Evolutionary conservation across 2,797 vertebrate genomes (phyloP), one percentile per base, ranked within the genome.

Genomic region (Silurus aristotelis): DNA sequence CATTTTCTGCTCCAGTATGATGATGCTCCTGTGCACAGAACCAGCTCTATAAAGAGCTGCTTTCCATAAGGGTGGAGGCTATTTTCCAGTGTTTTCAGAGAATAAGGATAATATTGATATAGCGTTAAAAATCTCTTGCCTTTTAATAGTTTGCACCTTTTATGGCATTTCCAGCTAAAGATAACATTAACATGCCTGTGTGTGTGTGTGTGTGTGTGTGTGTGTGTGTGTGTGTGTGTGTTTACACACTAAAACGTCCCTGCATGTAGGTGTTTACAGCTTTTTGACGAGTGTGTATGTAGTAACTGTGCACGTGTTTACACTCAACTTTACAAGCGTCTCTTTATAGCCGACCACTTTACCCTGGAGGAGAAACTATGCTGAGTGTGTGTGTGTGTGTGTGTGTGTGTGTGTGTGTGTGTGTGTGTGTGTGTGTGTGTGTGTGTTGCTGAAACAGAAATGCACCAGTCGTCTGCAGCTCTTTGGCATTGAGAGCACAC

Each of bases 261-360:
- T 52, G 6, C 22, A 1, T 73, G 52, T 6, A 56, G 7, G 72
- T 76, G 58, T 78, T 78, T 78, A 61, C 27, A 14, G 58, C 5
- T 43, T 43, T 38, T 27, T n/a, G 31, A 78, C 1, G 12, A 76
- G 15, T 20, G 15, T 58, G 48, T 58, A 19, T 77, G 55, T 58
- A 38, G 27, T 60, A 61, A 38, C 56, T 78, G 27, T n/a, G 76
- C 58, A 20, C 19, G 31, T 83, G 67, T 85, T 60, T 85, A 56
- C 52, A 58, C 61, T 38, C 20, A 64, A 22, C 58, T 63, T 80
- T 52, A 67, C 58, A 38, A 38, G 68, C 56, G 9, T 80, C 31
- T 66, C 58, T 78, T 27, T 82, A 80, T 68, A 80, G n/a, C n/a
- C 63, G 76, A 63, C 56, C 56, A 13, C 38, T 71, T 55, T 31